Evolutionary conservation across 2,888 invertebrate species (phyloP).

Genomic region (Andrena praecox): DNA sequence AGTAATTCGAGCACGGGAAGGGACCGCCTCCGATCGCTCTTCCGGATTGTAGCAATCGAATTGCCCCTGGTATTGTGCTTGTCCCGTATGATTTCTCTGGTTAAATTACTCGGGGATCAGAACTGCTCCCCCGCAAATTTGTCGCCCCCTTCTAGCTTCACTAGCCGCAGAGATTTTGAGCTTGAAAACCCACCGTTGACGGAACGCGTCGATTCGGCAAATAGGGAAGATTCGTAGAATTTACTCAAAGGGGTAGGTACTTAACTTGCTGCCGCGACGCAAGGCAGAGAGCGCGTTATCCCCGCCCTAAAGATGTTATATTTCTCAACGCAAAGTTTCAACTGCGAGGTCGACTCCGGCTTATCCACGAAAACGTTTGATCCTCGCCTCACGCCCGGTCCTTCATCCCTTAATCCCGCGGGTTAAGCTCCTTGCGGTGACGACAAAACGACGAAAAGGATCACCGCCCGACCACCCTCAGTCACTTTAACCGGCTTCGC

Average conservation of each 20-base stretch:
- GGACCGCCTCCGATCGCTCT: conserved; percentile 58
- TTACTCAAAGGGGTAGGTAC: background rate
- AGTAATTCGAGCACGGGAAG: conserved; percentile 68
- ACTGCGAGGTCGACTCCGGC: conserved; percentile 52
- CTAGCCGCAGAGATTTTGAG: too few species aligned
- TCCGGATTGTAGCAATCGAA: conserved; percentile 64
- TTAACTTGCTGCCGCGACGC: conserved; percentile 10
- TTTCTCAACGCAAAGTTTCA: conserved; percentile 59
- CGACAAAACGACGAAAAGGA: conserved; percentile 71
- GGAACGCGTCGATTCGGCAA: background rate
- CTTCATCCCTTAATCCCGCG: conserved; percentile 69
- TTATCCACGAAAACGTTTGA: conserved; percentile 72
- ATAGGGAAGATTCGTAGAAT: conserved; percentile 6
- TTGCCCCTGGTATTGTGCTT: conserved; percentile 4
- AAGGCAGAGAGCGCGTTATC: conserved; percentile 19
- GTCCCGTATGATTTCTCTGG: conserved; percentile 16
- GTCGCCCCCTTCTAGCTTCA: background rate
- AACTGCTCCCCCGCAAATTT: background rate
- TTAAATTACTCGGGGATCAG: conserved; percentile 8
- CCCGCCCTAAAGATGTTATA: conserved; percentile 46
- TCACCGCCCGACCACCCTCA: conserved; percentile 15
- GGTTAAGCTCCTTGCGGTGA: conserved; percentile 71
- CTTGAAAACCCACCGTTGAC: background rate
- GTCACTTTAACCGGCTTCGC: conserved; percentile 23
- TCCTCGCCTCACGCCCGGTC: conserved; percentile 62